Base-by-base conservation (phyloP, 2,113 vertebrate species). In the Pomatostomus ruficeps region DNA sequence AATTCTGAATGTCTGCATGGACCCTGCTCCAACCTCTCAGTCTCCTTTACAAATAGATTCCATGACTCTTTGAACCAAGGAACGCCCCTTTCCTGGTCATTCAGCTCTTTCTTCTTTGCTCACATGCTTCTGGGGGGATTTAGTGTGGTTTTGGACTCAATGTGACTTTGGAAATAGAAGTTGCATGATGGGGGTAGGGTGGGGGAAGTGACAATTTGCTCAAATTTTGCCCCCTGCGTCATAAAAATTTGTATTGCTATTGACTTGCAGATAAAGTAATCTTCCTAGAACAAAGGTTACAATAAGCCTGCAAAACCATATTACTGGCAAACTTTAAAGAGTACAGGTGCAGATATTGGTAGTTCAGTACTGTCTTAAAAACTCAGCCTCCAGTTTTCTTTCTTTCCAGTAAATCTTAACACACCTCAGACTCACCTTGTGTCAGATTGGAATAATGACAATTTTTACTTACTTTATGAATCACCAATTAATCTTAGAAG, bases 21-120 rank as follows among this genome's bases (percentile, higher is more conserved):
- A 38, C 31, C 48, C 29, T 1, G 7, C 84, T 92, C 80, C 2
- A n/a, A 91, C 89, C 88, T 82, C 63, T 91, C 26, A 10, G 54
- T 43, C 45, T 57, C 57, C 62, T 84, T 61, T 82, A 70, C 78
- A 84, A 94, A 93, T 61, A 88, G 67, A 61, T 65, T 92, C 0
- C 7, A 78, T 67, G 83, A 81, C 87, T 91, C 91, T 95, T 84
- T 95, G 94, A 95, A 86, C 84, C 51, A 55, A 82, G 85, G 51
- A 94, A 80, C 6, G 31, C 59, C 82, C 68, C 59, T 90, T 85
- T 91, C 43, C 88, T 12, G 23, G 55, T 74, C 82, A 74, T 89
- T 95, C 82, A 67, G 17, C 35, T 84, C 66, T 51, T 68, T 81
- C 40, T 94, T 93, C 70, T 73, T 82, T n/a, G 55, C 68, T 84